Base-by-base conservation (phyloP, 1,140 invertebrate species). In the Orius insidiosus region DNA sequence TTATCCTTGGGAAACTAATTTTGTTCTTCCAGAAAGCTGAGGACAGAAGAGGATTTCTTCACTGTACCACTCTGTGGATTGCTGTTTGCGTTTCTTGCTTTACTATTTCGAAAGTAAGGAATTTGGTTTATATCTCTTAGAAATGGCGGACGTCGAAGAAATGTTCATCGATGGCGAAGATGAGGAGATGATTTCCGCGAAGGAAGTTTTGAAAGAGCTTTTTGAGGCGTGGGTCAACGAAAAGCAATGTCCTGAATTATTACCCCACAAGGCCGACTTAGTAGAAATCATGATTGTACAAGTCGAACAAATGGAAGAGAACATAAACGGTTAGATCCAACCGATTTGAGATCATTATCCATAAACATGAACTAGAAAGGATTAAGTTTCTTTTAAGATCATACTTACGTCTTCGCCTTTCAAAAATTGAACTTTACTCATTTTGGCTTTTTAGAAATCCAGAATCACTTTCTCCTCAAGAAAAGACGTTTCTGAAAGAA, bases 151-250 rank as follows among this genome's bases (percentile, higher is more conserved):
- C 13, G 9, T 38, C 6, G 36, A 38, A 13, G 36, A 38, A 13
- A 38, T 38, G 36, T 38, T 38, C 36, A 6, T 38, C 5, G 48
- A 50, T 8, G 37, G 42, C 6, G 48, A 44, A 5, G 31, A 33
- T 10, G 48, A 46, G 16, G 47, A 49, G 9, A 14, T 44, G 7
- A 45, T 50, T 11, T 46, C 48, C 10, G 48, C 48, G 9, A 16
- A 46, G 15, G 48, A 16, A 3, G 48, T 46, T 41, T 15, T 50
- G 6, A 19, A 37, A 30, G 18, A 32, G 14, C 66, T 85, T 43
- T 71, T 82, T 66, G 74, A 75, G 60, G 78, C 80, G 31, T 89
- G 85, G 85, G 58, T 82, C 51, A 89, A 88, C 61, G 86, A 92
- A 63, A 80, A 82, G 60, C 77, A 87, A 59, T 69, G 82, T 10